Conservation (phyloP, 2,797 vertebrate genomes). For the Phataginus tricuspis region DNA sequence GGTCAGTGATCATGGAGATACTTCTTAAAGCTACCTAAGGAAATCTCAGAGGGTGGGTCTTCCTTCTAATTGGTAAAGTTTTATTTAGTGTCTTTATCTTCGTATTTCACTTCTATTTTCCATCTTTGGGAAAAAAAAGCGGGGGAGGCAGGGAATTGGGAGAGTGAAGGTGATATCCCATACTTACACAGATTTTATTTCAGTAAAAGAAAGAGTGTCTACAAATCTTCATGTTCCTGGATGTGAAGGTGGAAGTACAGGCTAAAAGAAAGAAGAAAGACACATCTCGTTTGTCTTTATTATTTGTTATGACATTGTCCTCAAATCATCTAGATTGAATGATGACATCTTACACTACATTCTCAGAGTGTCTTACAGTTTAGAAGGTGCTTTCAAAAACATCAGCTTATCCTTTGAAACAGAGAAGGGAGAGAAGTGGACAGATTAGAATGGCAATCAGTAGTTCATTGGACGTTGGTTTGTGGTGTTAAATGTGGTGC, state of each 20-base stretch:
- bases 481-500: not conserved
- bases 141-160: no score
- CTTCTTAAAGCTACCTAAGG: not conserved
- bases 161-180: not conserved
- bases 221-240: not conserved
- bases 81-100: not conserved
- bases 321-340: constrained; percentile 14
- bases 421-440: not conserved
- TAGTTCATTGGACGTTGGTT: constrained; percentile 6
- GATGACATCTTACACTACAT: not conserved
- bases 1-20: not conserved
- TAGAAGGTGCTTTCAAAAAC: not conserved
- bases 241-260: not conserved
- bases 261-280: not conserved
- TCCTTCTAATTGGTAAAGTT: not conserved
- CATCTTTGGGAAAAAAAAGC: not conserved
- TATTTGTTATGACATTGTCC: not conserved
- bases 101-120: not conserved
- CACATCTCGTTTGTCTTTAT: not conserved
- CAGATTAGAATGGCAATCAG: not conserved
- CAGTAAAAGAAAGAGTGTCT: not conserved
- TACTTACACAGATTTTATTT: not conserved
- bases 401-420: not conserved
- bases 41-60: not conserved
- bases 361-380: not conserved